Evolutionary conservation across 2,888 invertebrate genomes (phyloP).

Genomic region (Phyllotreta striolata): DNA sequence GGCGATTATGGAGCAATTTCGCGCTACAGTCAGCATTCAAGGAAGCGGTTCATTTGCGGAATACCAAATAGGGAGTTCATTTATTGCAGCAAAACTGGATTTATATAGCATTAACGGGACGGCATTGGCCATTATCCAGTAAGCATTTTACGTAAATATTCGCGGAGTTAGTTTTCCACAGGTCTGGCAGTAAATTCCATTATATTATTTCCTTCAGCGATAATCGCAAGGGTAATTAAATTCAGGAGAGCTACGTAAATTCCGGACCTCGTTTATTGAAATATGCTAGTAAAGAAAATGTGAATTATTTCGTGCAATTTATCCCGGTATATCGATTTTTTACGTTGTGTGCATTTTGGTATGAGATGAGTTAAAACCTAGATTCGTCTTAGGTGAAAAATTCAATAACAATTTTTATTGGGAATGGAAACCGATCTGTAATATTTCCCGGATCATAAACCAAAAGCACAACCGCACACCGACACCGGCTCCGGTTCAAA

Average conservation of each 20-base stretch:
- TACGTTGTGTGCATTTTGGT: too few species aligned
- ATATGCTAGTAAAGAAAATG: too few species aligned
- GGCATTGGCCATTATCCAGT: slow-evolving; percentile 21
- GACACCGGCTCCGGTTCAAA: too few species aligned
- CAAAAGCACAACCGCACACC: too few species aligned
- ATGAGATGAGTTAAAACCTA: too few species aligned
- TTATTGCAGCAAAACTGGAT: slow-evolving; percentile 43
- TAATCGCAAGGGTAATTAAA: slow-evolving; percentile 1
- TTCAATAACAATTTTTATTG: too few species aligned
- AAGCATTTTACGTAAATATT: slow-evolving; percentile 22
- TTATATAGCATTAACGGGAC: slow-evolving; percentile 42
- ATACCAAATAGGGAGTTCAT: slow-evolving; percentile 47
- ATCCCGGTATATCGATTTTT: too few species aligned
- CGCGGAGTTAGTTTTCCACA: slow-evolving; percentile 5
- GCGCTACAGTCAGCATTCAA: slow-evolving; percentile 52
- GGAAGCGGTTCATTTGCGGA: slow-evolving; percentile 47
- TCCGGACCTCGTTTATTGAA: too few species aligned
- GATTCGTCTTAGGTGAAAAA: too few species aligned
- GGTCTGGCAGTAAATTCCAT: neutral
- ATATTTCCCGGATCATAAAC: too few species aligned
- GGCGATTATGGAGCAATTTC: slow-evolving; percentile 47
- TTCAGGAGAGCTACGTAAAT: neutral
- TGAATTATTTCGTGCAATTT: too few species aligned
- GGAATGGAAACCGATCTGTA: too few species aligned
- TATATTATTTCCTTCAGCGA: slow-evolving; percentile 4